A percentile compares a stretch with the other conserved stretches of the same genome.
These are phyloP conservation scores for Augiades crinisus DNA, from an alignment of 2,888 invertebrate genomes.

Conservation along the genomic window DNA sequence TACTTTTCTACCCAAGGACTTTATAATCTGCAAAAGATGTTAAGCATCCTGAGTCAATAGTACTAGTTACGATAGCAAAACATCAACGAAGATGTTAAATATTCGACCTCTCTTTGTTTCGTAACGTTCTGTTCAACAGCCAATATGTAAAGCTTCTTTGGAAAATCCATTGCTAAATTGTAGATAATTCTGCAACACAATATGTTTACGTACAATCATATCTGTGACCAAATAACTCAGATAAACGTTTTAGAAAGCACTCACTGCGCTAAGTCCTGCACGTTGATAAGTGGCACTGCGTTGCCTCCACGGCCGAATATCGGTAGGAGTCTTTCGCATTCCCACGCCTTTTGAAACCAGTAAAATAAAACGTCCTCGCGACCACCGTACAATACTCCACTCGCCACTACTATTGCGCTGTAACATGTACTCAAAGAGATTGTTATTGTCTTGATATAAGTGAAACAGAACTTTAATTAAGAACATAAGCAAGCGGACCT, in stretches of 20 bases:
- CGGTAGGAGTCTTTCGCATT: slow-evolving; percentile 81
- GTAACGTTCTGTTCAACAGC: slow-evolving; percentile 83
- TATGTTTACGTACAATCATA: not conserved
- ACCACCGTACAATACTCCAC: slow-evolving; percentile 84
- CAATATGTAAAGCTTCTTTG: slow-evolving; percentile 81
- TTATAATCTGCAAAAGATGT: slow-evolving; percentile 68
- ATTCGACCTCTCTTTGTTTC: slow-evolving; percentile 65
- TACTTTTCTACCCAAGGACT: slow-evolving; percentile 76
- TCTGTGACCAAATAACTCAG: too few species aligned
- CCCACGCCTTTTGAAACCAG: slow-evolving; percentile 85
- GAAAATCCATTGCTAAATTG: slow-evolving; percentile 72
- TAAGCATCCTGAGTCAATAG: not conserved
- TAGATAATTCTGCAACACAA: slow-evolving; percentile 63
- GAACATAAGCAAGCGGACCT: too few species aligned
- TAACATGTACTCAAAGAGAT: not conserved
- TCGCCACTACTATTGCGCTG: slow-evolving; percentile 77
- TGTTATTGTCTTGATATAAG: too few species aligned
- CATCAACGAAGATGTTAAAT: not conserved
- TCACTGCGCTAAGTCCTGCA: slow-evolving; percentile 82
- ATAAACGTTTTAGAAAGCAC: too few species aligned
- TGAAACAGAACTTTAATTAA: too few species aligned
- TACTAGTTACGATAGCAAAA: not conserved
- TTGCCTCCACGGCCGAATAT: slow-evolving; percentile 82
- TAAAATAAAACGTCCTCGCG: slow-evolving; percentile 82
- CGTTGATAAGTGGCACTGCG: slow-evolving; percentile 83